phyloP scores from a whole-genome alignment of 2,797 vertebrate species.

The Sphenodon punctatus region DNA sequence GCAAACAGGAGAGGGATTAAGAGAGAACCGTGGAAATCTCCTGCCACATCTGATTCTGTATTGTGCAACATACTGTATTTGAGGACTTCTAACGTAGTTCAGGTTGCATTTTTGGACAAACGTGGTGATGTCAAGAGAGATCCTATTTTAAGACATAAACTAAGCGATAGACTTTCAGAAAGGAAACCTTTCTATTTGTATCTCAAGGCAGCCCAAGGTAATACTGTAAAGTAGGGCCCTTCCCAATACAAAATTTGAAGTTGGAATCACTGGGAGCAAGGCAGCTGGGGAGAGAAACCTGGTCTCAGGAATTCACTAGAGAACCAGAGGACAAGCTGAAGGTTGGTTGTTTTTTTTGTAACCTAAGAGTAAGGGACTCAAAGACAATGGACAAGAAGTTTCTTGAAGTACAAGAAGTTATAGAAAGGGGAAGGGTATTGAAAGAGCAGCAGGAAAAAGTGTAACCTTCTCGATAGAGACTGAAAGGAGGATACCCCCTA shows the following conservation, averaged over 20 bases:
- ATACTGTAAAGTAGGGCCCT: background rate
- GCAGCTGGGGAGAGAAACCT: background rate
- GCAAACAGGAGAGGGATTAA: background rate
- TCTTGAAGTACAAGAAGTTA: too few species aligned
- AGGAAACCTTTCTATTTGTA: background rate
- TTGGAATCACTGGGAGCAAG: background rate
- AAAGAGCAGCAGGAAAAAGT: too few species aligned
- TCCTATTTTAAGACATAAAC: background rate
- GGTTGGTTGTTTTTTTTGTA: too few species aligned
- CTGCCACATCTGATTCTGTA: background rate
- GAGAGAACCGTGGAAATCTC: background rate
- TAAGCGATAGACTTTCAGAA: background rate
- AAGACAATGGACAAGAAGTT: too few species aligned
- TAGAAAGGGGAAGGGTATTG: too few species aligned
- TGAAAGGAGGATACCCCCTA: too few species aligned
- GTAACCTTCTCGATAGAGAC: too few species aligned
- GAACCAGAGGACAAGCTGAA: too few species aligned
- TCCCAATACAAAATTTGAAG: constrained; percentile 21
- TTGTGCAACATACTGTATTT: background rate
- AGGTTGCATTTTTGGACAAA: background rate
- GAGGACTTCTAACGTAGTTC: background rate
- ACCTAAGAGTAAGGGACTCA: too few species aligned
- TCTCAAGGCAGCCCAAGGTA: background rate
- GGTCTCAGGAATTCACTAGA: too few species aligned
- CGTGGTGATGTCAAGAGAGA: background rate